These are phyloP conservation scores for Cyprinodon variegatus DNA, from an alignment of 2,113 vertebrate species.

Conservation along the genomic window DNA sequence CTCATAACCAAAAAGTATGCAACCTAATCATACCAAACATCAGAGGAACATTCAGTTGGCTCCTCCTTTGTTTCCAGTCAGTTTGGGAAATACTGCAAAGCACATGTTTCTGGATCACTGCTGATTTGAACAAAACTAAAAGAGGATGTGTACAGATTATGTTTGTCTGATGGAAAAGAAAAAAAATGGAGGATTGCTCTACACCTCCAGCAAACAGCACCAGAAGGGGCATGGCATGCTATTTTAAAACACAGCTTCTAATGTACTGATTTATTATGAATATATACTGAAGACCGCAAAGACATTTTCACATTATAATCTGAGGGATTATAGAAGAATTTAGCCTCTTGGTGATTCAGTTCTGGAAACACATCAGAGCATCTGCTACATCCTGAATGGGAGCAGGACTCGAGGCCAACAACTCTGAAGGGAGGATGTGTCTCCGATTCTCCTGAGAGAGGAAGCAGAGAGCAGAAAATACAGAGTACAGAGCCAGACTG, in stretches of 20 bases:
- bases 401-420: constrained; percentile 63
- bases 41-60: constrained; percentile 29
- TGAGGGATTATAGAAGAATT: constrained; percentile 29
- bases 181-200: constrained; percentile 25
- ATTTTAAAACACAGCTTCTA: constrained; percentile 28
- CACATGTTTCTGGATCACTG: constrained; percentile 25
- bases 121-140: constrained; percentile 8
- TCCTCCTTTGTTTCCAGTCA: constrained; percentile 44
- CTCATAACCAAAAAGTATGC: constrained; percentile 57
- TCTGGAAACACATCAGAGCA: constrained; percentile 71
- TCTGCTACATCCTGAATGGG: constrained; percentile 68
- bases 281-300: constrained; percentile 13
- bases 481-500: constrained; percentile 53
- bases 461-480: constrained; percentile 64
- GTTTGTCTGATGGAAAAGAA: constrained; percentile 16
- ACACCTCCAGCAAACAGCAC: constrained; percentile 20
- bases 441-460: constrained; percentile 65
- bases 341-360: constrained; percentile 30
- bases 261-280: constrained; percentile 39
- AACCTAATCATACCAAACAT: constrained; percentile 48
- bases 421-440: constrained; percentile 64
- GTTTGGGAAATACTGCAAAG: constrained; percentile 33
- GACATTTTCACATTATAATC: constrained; percentile 27
- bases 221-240: constrained; percentile 37
- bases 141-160: constrained; percentile 3